A percentile compares a stretch with the other conserved stretches of the same genome.
Conservation (phyloP, 2,113 vertebrate genomes). For the Morone chrysops region DNA sequence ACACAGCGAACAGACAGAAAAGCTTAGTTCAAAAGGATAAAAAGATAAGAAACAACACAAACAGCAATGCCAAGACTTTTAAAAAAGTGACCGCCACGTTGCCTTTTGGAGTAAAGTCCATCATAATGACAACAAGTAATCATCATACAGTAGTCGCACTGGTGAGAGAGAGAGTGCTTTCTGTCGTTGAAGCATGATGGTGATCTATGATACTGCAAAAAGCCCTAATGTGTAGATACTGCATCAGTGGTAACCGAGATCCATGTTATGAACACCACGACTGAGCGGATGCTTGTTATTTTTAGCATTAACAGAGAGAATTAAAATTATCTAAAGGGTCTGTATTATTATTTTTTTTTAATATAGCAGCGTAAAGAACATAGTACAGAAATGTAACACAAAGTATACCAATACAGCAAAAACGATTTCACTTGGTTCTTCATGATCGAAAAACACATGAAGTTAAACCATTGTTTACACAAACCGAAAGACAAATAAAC, state of each 20-base stretch:
- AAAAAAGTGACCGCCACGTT: slow-evolving; percentile 56
- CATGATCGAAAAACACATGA: slow-evolving; percentile 15
- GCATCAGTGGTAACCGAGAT: slow-evolving; percentile 28
- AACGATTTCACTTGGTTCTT: slow-evolving; percentile 32
- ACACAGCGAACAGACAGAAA: slow-evolving; percentile 77
- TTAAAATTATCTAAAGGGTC: slow-evolving; percentile 49
- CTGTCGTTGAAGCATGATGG: slow-evolving; percentile 32
- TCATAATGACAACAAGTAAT: slow-evolving; percentile 20
- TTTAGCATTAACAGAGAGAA: slow-evolving; percentile 36
- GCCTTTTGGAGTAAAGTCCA: slow-evolving; percentile 40
- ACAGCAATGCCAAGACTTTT: slow-evolving; percentile 74
- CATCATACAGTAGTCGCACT: slow-evolving; percentile 22
- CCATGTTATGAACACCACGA: slow-evolving; percentile 27
- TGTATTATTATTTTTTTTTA: neutral
- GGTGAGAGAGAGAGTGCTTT: slow-evolving; percentile 25
- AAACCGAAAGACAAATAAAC: slow-evolving; percentile 41
- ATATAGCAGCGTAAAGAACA: slow-evolving; percentile 55
- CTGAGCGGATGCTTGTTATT: slow-evolving; percentile 27
- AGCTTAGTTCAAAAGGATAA: slow-evolving; percentile 63
- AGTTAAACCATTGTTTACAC: slow-evolving; percentile 13
- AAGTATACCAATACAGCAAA: slow-evolving; percentile 54
- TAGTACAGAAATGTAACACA: slow-evolving; percentile 63
- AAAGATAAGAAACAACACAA: slow-evolving; percentile 71
- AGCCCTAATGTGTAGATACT: slow-evolving; percentile 47
- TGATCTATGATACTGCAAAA: slow-evolving; percentile 34